Base-by-base conservation (phyloP, 2,888 invertebrate genomes). In the Mimachlamys varia region DNA sequence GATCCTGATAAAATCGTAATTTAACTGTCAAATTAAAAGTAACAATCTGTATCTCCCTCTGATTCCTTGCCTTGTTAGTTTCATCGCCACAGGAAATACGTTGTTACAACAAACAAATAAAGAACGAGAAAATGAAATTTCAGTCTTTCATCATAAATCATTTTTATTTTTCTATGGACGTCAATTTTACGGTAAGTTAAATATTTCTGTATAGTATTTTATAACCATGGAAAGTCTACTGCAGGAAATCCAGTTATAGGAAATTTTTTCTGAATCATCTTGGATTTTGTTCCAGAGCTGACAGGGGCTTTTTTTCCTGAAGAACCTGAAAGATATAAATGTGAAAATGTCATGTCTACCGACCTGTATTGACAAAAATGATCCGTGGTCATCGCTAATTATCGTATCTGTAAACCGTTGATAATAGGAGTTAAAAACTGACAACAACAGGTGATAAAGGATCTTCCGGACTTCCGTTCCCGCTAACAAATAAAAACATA, bases 11-110 rank as follows among this genome's bases (percentile, higher is more conserved):
- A 33, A 12, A 76, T 27, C 33, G 76, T 76, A 27, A 76, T 76
- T 76, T 76, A 76, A 33, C 76, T 76, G 76, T 76, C 76, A 76
- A n/a, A n/a, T n/a, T n/a, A n/a, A 76, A 76, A 76, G 76, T 76
- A 76, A 27, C 76, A 76, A 22, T 76, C 33, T 76, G 76, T 76
- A 76, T 76, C 33, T 27, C 27, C 33, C 27, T 0, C 7, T n/a
- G n/a, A n/a, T 15, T 76, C 22, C 2, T 13, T 27, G 76, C 76
- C 76, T 76, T 33, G 76, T 76, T 27, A 76, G 76, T 76, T 76
- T 76, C 2, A 33, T 33, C 19, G 7, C n/a, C 4, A 0, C 22
- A 76, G 27, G 22, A 33, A 76, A 76, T 10, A 76, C 4, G 22
- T 76, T 22, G 27, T 76, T 33, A 33, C 13, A 62, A 53, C 19